Conservation (phyloP, 2,888 invertebrate species). For the Lutraria lutraria region DNA sequence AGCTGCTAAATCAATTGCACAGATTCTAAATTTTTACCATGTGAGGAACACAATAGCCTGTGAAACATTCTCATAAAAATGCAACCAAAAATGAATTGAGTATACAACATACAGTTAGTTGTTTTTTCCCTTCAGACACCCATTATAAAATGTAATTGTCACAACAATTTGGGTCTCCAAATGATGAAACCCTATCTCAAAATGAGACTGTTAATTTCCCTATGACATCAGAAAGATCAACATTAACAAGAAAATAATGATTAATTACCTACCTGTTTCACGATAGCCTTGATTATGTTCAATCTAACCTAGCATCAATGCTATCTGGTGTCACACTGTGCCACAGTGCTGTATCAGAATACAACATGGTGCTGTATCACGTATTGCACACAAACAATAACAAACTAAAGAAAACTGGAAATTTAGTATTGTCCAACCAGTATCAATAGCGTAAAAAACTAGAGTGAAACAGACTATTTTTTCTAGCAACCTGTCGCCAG, state of each 20-base stretch:
- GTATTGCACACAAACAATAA: slow-evolving; percentile 48
- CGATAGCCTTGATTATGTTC: slow-evolving; percentile 47
- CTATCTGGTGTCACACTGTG: neutral
- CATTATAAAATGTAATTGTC: slow-evolving; percentile 10
- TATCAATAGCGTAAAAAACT: slow-evolving; percentile 25
- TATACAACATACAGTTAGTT: neutral
- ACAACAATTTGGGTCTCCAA: slow-evolving; percentile 15
- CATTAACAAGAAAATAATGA: slow-evolving; percentile 59
- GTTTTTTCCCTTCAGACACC: slow-evolving; percentile 15
- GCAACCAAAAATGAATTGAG: neutral
- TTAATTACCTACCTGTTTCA: slow-evolving; percentile 53
- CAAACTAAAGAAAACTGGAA: slow-evolving; percentile 20
- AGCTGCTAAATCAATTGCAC: too few species aligned
- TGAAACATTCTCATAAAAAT: neutral
- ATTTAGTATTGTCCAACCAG: slow-evolving; percentile 11
- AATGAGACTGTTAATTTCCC: slow-evolving; percentile 39
- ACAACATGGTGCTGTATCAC: slow-evolving; percentile 18
- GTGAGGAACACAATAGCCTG: too few species aligned
- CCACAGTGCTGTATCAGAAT: neutral
- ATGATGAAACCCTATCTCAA: slow-evolving; percentile 37
- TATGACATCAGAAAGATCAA: slow-evolving; percentile 53
- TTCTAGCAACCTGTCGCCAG: slow-evolving; percentile 50
- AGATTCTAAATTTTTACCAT: too few species aligned
- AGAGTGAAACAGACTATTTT: slow-evolving; percentile 22
- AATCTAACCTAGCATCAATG: slow-evolving; percentile 37